phyloP scores from a whole-genome alignment of 2,888 invertebrate genomes.

The Heteromyza rotundicornis region DNA sequence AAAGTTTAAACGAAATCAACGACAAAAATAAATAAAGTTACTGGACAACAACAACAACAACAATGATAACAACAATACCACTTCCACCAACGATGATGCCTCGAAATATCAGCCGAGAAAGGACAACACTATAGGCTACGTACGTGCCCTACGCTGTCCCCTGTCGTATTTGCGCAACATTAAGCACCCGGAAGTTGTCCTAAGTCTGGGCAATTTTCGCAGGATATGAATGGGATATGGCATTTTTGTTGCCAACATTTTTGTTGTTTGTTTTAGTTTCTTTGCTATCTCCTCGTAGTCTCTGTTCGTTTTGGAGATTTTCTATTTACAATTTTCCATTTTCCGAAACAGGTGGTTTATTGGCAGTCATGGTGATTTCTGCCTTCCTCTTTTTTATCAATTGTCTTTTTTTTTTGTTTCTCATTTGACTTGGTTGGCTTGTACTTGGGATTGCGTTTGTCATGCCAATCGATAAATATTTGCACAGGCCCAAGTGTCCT shows the following conservation, averaged over 20 bases:
- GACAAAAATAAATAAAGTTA: neutral
- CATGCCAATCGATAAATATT: slow-evolving; percentile 53
- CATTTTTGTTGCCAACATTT: slow-evolving; percentile 1
- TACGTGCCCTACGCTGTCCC: neutral
- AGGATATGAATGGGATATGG: slow-evolving; percentile 9
- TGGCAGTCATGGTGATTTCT: slow-evolving; percentile 18
- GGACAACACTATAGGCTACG: too few relatives aligned
- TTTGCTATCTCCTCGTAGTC: neutral
- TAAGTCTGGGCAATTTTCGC: slow-evolving; percentile 6
- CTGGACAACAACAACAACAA: neutral
- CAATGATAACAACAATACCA: too few relatives aligned
- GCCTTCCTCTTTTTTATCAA: neutral
- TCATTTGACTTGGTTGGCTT: neutral
- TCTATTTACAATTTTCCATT: slow-evolving; percentile 1
- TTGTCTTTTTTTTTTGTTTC: neutral
- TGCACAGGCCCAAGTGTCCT: slow-evolving; percentile 37
- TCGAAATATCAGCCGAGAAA: too few relatives aligned
- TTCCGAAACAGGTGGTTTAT: slow-evolving; percentile 28
- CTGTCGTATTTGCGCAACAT: slow-evolving; percentile 4
- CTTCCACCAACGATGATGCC: too few relatives aligned
- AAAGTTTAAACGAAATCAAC: neutral
- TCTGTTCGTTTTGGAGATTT: neutral
- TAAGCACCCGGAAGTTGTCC: slow-evolving; percentile 3
- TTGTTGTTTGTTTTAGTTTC: neutral
- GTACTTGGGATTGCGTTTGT: slow-evolving; percentile 33